Evolutionary conservation across 1,140 invertebrate genomes (phyloP).

Genomic region (Zaprionus camerounensis): DNA sequence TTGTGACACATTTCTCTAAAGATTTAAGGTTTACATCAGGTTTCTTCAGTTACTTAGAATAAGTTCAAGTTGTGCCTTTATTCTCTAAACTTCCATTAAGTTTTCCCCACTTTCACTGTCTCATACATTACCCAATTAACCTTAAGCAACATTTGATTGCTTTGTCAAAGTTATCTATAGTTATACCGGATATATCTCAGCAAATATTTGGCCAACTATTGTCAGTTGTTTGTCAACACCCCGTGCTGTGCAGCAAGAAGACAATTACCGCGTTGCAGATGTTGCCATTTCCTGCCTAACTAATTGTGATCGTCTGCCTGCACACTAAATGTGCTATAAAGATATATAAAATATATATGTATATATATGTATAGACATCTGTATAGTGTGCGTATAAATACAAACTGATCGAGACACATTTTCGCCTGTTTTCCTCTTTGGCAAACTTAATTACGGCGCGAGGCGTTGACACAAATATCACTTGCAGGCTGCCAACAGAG

Average conservation of each 20-base stretch:
- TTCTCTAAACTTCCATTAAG: no score
- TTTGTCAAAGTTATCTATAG: not conserved
- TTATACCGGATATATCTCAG: not conserved
- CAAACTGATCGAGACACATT: conserved; percentile 53
- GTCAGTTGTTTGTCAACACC: conserved; percentile 43
- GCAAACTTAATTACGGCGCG: conserved; percentile 58
- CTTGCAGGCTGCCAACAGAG: conserved; percentile 45
- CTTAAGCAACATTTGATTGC: not conserved
- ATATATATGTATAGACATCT: not conserved
- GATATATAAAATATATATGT: not conserved
- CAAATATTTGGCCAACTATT: not conserved
- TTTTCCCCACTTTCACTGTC: no score
- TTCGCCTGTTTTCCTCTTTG: conserved; percentile 41
- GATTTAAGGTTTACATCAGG: no score
- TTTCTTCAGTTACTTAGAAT: no score
- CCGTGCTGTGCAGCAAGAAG: conserved; percentile 32
- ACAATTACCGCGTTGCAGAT: conserved; percentile 57
- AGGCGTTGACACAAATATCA: conserved; percentile 68
- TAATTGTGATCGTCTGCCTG: conserved; percentile 42
- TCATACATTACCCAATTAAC: not conserved
- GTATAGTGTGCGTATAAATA: not conserved
- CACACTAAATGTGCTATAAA: not conserved
- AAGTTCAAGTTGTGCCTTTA: no score
- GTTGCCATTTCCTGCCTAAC: conserved; percentile 60
- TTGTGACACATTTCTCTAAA: no score